Conservation (phyloP, 2,797 vertebrate species). For the Delichon dasypus region DNA sequence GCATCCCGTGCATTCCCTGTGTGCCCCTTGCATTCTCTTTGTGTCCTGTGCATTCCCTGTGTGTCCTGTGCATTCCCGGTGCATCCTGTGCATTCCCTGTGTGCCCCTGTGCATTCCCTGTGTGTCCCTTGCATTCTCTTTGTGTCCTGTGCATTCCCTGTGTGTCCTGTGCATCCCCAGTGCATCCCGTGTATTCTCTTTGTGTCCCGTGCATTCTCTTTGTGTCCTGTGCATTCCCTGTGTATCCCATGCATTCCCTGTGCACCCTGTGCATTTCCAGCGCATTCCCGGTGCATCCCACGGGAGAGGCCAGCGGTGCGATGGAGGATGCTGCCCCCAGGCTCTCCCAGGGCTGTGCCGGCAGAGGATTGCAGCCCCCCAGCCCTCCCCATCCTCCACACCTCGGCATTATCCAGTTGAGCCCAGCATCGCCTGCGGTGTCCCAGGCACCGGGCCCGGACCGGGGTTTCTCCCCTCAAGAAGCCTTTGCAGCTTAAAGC, state of each 20-base stretch:
- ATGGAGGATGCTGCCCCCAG: fast-evolving
- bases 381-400: fast-evolving
- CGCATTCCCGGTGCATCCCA: not conserved
- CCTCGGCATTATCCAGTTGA: not conserved
- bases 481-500: not conserved
- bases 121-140: not conserved
- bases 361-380: not conserved
- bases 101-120: too few relatives aligned
- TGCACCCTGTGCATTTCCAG: not conserved
- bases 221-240: not conserved
- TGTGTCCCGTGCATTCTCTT: too few relatives aligned
- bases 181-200: too few relatives aligned
- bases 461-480: not conserved
- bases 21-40: too few relatives aligned
- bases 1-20: not conserved
- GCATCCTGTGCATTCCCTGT: too few relatives aligned
- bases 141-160: not conserved
- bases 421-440: not conserved
- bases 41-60: too few relatives aligned
- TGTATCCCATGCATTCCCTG: not conserved
- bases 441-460: not conserved
- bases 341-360: fast-evolving
- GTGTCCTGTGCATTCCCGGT: too few relatives aligned
- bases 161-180: not conserved
- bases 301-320: fast-evolving